Evolutionary conservation across 2,113 vertebrate species (phyloP).

Genomic region (Talpa occidentalis): DNA sequence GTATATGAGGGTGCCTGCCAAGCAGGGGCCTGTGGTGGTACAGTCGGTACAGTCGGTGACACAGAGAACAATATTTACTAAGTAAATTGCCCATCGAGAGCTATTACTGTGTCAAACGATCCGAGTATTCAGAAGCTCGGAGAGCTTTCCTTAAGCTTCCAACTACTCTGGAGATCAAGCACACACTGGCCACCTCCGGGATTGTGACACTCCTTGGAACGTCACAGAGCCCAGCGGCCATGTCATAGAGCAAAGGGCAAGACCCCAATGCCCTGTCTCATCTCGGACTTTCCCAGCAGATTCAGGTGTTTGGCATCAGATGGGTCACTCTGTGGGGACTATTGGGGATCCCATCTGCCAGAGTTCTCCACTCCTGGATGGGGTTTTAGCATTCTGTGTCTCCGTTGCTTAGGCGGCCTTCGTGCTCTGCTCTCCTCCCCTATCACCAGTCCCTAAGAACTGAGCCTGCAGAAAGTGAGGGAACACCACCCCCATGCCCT

Average conservation of each 20-base stretch:
- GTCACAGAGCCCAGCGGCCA: too few relatives aligned
- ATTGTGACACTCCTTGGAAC: accelerated
- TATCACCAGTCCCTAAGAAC: accelerated
- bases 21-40: accelerated
- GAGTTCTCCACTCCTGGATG: background rate
- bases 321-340: background rate
- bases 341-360: background rate
- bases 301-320: background rate
- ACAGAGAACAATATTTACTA: accelerated
- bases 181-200: accelerated
- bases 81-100: background rate
- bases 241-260: too few relatives aligned
- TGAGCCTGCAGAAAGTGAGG: background rate
- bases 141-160: background rate
- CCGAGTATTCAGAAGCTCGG: background rate
- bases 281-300: accelerated
- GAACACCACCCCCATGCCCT: too few relatives aligned
- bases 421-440: too few relatives aligned
- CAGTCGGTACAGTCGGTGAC: too few relatives aligned
- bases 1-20: accelerated
- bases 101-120: accelerated
- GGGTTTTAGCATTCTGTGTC: too few relatives aligned
- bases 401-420: too few relatives aligned
- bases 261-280: too few relatives aligned
- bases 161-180: background rate